phyloP scores from a whole-genome alignment of 1,140 invertebrate species.

The Panulirus ornatus region DNA sequence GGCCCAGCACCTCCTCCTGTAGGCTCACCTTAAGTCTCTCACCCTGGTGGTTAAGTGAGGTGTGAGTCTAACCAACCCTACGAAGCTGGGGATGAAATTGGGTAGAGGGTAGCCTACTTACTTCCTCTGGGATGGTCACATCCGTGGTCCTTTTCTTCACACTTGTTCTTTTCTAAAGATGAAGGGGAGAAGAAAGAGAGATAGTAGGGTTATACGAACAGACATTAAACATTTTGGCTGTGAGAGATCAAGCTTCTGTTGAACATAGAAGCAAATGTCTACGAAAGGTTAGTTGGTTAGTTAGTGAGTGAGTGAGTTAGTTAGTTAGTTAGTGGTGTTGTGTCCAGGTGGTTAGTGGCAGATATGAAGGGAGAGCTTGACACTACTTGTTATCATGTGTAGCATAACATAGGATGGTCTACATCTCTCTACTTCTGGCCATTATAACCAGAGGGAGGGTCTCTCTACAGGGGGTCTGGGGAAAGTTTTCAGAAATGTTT shows the following conservation, averaged over 20 bases:
- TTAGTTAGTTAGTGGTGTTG: too few species aligned
- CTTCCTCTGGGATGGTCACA: slow-evolving; percentile 70
- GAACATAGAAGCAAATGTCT: background rate
- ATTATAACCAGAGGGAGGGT: too few species aligned
- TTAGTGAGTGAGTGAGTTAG: too few species aligned
- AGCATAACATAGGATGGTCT: too few species aligned
- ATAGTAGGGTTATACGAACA: slow-evolving; percentile 26
- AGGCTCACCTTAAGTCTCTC: background rate
- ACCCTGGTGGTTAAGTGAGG: background rate
- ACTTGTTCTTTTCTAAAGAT: slow-evolving; percentile 59
- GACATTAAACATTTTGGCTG: background rate
- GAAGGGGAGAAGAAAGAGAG: slow-evolving; percentile 54
- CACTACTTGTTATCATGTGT: too few species aligned
- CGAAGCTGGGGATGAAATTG: slow-evolving; percentile 22
- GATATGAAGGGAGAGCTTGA: background rate
- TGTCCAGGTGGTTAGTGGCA: background rate
- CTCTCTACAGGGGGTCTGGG: too few species aligned
- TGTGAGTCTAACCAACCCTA: slow-evolving; percentile 1
- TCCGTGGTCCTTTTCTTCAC: slow-evolving; percentile 69
- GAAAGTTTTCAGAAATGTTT: background rate
- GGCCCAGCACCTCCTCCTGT: background rate
- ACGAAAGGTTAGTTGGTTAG: background rate
- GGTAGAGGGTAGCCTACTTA: slow-evolving; percentile 49
- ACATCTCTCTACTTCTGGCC: too few species aligned
- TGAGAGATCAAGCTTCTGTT: slow-evolving; percentile 17